A percentile compares a stretch with the other conserved stretches of the same genome.
phyloP scores from a whole-genome alignment of 2,888 invertebrate species.

The Caenorhabditis japonica region DNA sequence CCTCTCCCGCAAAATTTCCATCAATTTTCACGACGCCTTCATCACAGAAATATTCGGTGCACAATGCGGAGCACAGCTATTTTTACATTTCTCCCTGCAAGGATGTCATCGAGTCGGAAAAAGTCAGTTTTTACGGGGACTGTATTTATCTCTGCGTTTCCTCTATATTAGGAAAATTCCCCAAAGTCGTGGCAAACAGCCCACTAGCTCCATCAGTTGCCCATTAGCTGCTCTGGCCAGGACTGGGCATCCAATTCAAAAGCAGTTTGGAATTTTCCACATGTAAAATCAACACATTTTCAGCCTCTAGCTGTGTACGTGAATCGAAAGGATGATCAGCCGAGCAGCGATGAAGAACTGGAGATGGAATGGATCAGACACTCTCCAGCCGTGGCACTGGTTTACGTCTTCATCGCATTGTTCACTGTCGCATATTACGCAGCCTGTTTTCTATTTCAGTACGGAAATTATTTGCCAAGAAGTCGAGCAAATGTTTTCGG shows the following conservation, averaged over 20 bases:
- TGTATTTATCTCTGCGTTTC: no score
- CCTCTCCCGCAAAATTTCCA: conserved; percentile 4
- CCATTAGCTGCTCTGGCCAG: no score
- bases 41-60: conserved; percentile 35
- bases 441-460: conserved; percentile 28
- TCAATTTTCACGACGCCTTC: conserved; percentile 10
- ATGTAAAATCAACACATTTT: no score
- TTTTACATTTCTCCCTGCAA: conserved; percentile 46
- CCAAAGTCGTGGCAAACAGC: no score
- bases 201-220: no score
- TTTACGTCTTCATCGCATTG: conserved; percentile 22
- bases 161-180: no score
- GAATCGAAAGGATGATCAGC: no score
- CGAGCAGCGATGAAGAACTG: neutral
- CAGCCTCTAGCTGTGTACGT: neutral
- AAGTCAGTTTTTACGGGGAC: conserved; percentile 16
- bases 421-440: conserved; percentile 28
- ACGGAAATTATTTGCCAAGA: conserved; percentile 33
- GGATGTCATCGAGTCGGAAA: conserved; percentile 23
- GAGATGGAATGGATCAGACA: conserved; percentile 45
- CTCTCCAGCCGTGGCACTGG: conserved; percentile 2
- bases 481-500: conserved; percentile 17
- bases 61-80: conserved; percentile 37
- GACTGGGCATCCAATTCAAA: no score
- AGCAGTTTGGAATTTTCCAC: no score